These are phyloP conservation scores for Semaprochilodus insignis DNA, from an alignment of 2,797 vertebrate species.

Conservation along the genomic window DNA sequence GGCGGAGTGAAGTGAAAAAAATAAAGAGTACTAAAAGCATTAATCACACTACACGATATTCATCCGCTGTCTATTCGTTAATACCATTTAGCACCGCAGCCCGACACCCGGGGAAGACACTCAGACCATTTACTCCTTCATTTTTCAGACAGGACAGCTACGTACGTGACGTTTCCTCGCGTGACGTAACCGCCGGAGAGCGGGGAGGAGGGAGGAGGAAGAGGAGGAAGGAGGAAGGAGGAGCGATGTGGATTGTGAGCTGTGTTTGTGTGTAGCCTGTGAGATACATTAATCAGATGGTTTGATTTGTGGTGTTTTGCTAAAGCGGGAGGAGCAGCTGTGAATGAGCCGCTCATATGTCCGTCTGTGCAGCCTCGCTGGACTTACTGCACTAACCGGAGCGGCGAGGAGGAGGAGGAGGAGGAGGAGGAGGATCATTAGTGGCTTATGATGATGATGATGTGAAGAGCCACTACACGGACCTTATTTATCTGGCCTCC, in stretches of 20 bases:
- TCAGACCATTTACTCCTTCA: neutral
- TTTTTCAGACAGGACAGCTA: neutral
- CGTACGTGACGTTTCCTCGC: slow-evolving; percentile 18
- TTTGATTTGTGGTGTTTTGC: slow-evolving; percentile 4
- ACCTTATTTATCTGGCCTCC: slow-evolving; percentile 52
- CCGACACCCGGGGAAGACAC: neutral
- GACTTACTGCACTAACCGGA: slow-evolving; percentile 37
- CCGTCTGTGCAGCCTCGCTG: slow-evolving; percentile 43
- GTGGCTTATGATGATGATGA: slow-evolving; percentile 17
- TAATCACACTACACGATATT: neutral
- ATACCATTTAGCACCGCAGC: neutral
- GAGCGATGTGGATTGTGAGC: slow-evolving; percentile 70
- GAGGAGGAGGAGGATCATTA: neutral
- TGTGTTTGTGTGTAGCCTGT: slow-evolving; percentile 61
- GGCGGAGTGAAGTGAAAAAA: neutral
- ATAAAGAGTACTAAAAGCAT: neutral
- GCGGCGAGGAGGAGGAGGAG: neutral
- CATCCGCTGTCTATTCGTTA: neutral
- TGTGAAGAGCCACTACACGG: slow-evolving; percentile 66
- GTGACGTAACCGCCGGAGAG: slow-evolving; percentile 77
- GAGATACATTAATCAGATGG: slow-evolving; percentile 45
- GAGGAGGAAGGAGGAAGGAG: slow-evolving; percentile 59
- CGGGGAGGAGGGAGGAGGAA: slow-evolving; percentile 45
- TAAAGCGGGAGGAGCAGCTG: slow-evolving; percentile 40
- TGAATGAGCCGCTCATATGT: slow-evolving; percentile 41